Percentiles rank a stretch among this genome's conserved stretches.
Conservation (phyloP, 2,888 invertebrate species). For the Mesodorylaimus sp. region DNA sequence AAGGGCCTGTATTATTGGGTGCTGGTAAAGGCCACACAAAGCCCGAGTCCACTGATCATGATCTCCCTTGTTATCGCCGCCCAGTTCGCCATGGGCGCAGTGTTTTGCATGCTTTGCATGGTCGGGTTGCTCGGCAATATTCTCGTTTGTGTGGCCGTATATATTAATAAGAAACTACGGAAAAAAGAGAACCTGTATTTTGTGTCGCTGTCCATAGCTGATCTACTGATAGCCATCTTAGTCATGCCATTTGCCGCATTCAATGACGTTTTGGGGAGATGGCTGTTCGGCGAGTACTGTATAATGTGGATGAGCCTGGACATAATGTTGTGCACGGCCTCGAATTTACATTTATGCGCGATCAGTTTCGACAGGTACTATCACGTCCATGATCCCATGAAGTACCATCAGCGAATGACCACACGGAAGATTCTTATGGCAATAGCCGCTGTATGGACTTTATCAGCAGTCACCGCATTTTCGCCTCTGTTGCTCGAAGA, state of each 20-base stretch:
- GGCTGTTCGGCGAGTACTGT: conserved; percentile 92
- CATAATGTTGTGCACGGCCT: conserved; percentile 97
- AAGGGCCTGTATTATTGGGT: too few species aligned
- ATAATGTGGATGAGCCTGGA: conserved; percentile 98
- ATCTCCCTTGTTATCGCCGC: too few species aligned
- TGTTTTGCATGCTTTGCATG: too few species aligned
- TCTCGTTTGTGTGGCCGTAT: conserved; percentile 87
- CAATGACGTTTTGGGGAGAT: conserved; percentile 87
- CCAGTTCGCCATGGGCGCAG: too few species aligned
- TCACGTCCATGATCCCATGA: conserved; percentile 37
- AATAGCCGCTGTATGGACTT: conserved; percentile 20
- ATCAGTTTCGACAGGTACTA: conserved; percentile 78
- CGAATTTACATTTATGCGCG: conserved; percentile 77
- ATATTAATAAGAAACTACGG: conserved; percentile 79
- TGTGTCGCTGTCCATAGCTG: conserved; percentile 88
- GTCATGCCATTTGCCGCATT: conserved; percentile 94
- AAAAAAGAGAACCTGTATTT: conserved; percentile 50
- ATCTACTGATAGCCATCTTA: conserved; percentile 81
- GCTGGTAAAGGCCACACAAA: too few species aligned
- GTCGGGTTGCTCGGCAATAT: conserved; percentile 91
- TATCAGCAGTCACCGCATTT: conserved; percentile 25
- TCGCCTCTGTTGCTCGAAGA: conserved; percentile 41
- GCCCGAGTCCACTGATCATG: too few species aligned
- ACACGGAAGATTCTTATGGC: conserved; percentile 56
- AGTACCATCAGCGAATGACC: conserved; percentile 54